Evolutionary conservation across 2,888 invertebrate genomes (phyloP), one percentile per base, ranked within the genome.

Genomic region (Camponotus fellah): DNA sequence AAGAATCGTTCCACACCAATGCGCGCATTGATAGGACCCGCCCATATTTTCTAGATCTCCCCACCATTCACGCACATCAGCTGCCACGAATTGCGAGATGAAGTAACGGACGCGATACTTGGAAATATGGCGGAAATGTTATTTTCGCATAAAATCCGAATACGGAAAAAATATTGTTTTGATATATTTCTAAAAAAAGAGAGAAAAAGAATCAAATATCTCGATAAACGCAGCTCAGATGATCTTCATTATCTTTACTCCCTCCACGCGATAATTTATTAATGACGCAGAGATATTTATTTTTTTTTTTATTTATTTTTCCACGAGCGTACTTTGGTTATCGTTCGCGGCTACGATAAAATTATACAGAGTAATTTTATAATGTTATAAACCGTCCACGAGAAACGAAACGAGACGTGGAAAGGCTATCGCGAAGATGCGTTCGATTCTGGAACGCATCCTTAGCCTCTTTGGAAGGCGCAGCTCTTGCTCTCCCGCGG

Each of bases 1-100:
- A 75, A 69, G 43, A 68, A 75, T 75, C 46, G 46, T 75, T 75
- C 68, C 75, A 75, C 69, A 69, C 64, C 65, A 74, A 74, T 74
- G 74, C 65, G 40, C 32, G 74, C 43, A 74, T 74, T 74, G 65
- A 74, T 75, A 43, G 66, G 32, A 69, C 74, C 64, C 74, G 74
- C 74, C 74, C 74, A 75, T 68, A 68, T 37, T 68, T 12, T 46
- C 46, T 68, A 75, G 69, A 75, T 68, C n/a, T 21, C 40, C 65
- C 65, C 43, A 43, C 43, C 32, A 43, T 6, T 74, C 66, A 43
- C 26, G 17, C 43, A n/a, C 40, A n/a, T 64, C 64, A 64, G 26
- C 40, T 65, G 64, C 12, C 12, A 64, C 74, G 64, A 74, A 74
- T 74, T 74, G 43, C 66, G n/a, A 74, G 64, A 40, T 65, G n/a